A percentile compares a stretch with the other conserved stretches of the same genome.
Conservation (phyloP, 1,140 invertebrate genomes). For the Probaryconus sp. region DNA sequence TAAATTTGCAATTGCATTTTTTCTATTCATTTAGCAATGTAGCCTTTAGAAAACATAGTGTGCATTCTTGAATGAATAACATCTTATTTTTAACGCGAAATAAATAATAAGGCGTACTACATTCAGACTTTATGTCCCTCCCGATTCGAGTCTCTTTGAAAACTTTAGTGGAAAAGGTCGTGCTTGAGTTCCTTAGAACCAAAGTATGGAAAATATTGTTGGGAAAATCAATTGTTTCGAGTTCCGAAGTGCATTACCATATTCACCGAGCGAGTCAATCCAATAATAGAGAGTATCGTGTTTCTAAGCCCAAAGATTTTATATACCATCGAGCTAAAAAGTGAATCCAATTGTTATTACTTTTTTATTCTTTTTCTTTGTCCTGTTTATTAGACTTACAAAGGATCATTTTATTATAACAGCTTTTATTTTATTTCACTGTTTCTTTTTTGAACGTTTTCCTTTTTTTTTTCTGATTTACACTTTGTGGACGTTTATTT, state of each 20-base stretch:
- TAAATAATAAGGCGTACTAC: conserved; percentile 23
- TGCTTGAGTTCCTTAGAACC: conserved; percentile 34
- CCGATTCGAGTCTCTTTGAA: conserved; percentile 12
- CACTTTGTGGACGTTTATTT: no score
- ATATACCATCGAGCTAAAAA: conserved; percentile 22
- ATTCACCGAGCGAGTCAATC: conserved; percentile 47
- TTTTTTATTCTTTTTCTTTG: conserved; percentile 1
- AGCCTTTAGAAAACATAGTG: conserved; percentile 17
- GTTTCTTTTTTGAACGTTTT: no score
- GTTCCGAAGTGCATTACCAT: conserved; percentile 50
- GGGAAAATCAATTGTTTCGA: conserved; percentile 56
- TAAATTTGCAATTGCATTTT: no score
- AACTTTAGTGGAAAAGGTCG: conserved; percentile 46
- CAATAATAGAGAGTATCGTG: conserved; percentile 36
- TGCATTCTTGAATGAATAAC: conserved; percentile 51
- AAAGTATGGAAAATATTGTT: conserved; percentile 39
- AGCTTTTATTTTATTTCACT: no score
- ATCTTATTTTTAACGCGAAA: conserved; percentile 35
- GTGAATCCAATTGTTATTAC: conserved; percentile 40
- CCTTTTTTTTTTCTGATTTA: no score
- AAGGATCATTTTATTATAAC: no score
- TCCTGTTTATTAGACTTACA: conserved; percentile 28
- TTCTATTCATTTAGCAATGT: no score
- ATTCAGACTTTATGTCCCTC: conserved; percentile 32
- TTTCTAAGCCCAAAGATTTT: conserved; percentile 42